Base-by-base conservation (phyloP, 2,888 invertebrate genomes). In the Sisyra nigra region DNA sequence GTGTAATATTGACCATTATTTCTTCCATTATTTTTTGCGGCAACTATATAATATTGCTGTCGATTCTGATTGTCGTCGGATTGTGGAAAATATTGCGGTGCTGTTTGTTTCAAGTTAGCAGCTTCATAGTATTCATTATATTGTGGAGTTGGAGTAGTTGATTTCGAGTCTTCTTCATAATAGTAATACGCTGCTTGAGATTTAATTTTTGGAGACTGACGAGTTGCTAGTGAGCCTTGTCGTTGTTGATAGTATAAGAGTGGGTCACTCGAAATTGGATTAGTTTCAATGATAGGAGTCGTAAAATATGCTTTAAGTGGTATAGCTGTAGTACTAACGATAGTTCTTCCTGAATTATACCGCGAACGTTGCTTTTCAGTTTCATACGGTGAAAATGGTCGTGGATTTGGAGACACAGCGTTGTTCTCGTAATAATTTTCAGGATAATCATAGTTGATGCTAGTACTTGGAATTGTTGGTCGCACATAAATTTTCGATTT, bases 121-220 rank as follows among this genome's bases (percentile, higher is more conserved):
- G 46, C 41, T 30, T 13, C 41, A 36, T 48, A 47, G 40, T 50
- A 47, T 36, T 44, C 49, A 40, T 48, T 48, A 5, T 44, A 41
- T 3, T 43, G 49, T 18, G 50, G 54, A 40, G 48, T 53, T 49
- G 8, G 39, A 10, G 30, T 17, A 10, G 2, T 51, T 3, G 53
- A 53, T 2, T 46, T 49, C 0, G 50, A 46, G 24, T 56, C 52
- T 54, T 80, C 79, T 47, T 80, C 76, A 51, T 77, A 79, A 54
- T 77, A 80, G 52, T 72, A 80, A 58, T 74, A 79, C 6, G 78
- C 76, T 1, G 75, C 69, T 41, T 69, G 58, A 34, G 65, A 63
- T 51, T 67, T 66, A 47, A 65, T 61, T 52, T 65, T 46, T 38
- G 48, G 44, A 30, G 38, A 41, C 45, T 14, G 42, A 35, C 40